A percentile compares a stretch with the other conserved stretches of the same genome.
Conservation (phyloP, 2,888 invertebrate genomes). For the Deroplatys truncata region DNA sequence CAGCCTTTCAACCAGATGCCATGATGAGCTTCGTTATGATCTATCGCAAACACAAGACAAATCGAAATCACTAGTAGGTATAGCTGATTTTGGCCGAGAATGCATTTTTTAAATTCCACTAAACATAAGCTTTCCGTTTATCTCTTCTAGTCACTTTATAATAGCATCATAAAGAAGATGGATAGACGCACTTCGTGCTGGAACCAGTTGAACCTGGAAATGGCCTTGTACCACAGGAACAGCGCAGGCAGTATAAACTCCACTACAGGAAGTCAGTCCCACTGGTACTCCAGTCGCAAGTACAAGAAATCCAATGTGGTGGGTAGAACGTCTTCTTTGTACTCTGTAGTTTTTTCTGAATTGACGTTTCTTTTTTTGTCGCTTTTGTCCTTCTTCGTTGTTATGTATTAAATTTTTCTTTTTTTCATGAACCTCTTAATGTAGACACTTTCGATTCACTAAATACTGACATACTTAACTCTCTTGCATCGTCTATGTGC, state of each 20-base stretch:
- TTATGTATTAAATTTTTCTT: background rate
- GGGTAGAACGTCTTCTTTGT: background rate
- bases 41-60: no score
- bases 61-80: no score
- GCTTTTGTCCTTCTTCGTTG: background rate
- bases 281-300: background rate
- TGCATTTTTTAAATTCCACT: no score
- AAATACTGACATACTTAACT: background rate
- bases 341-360: background rate
- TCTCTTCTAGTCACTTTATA: background rate
- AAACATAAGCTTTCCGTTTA: background rate
- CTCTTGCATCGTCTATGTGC: background rate
- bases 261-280: background rate
- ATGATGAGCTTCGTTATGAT: background rate
- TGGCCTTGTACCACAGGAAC: conserved; percentile 27
- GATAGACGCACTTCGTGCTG: conserved; percentile 47
- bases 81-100: no score
- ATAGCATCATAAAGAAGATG: conserved; percentile 32
- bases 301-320: background rate
- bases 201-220: conserved; percentile 44
- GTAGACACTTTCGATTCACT: background rate
- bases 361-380: background rate
- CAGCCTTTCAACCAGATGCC: no score
- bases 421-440: background rate
- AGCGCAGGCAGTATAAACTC: background rate